Conservation (phyloP, 1,140 invertebrate species). For the Delia radicum region DNA sequence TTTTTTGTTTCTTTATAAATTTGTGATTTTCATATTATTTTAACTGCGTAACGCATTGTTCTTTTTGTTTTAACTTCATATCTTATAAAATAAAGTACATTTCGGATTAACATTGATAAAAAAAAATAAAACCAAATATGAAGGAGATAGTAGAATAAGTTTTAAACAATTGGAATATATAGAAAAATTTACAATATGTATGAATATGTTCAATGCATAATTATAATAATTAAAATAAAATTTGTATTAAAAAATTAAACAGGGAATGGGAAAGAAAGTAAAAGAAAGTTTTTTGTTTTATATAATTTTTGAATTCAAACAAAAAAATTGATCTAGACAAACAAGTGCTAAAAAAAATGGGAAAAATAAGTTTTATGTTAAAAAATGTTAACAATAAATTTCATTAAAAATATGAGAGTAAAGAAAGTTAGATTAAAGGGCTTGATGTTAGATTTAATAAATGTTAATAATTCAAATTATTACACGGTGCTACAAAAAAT, state of each 20-base stretch:
- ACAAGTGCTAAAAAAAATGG: not conserved
- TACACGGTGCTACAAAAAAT: no score
- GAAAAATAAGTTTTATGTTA: no score
- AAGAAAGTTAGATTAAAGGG: no score
- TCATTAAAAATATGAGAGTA: no score
- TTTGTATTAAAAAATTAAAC: not conserved
- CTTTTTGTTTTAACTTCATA: not conserved
- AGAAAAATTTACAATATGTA: not conserved
- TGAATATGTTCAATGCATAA: not conserved
- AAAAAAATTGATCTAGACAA: not conserved
- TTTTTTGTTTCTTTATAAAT: no score
- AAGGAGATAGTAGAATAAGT: not conserved
- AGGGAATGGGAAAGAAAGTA: not conserved
- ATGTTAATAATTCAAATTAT: no score
- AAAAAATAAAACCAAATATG: not conserved
- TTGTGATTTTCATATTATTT: conserved; percentile 13
- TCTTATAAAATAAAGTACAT: conserved; percentile 15
- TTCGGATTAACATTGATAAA: not conserved
- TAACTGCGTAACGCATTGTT: not conserved
- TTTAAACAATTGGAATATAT: not conserved
- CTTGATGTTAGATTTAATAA: no score
- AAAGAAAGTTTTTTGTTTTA: not conserved
- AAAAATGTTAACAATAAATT: no score
- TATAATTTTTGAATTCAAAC: not conserved
- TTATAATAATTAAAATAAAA: not conserved